Evolutionary conservation across 1,140 invertebrate genomes (phyloP).

Genomic region (Neodiprion lecontei): DNA sequence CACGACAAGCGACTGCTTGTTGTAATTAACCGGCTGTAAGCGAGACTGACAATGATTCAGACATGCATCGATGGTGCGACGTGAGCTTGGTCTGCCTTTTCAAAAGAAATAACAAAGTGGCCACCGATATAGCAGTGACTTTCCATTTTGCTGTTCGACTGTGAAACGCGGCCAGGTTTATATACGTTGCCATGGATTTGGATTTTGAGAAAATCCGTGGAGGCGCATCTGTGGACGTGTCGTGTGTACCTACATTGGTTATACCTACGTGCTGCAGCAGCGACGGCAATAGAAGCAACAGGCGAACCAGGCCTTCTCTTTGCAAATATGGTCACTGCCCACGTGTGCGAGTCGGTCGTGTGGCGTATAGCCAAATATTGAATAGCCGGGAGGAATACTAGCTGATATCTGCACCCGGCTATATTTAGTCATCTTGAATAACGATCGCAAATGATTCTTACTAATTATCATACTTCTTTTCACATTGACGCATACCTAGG

Average conservation of each 20-base stretch:
- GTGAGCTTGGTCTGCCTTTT: too few relatives aligned
- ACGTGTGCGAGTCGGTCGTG: slow-evolving; percentile 34
- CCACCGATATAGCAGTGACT: too few relatives aligned
- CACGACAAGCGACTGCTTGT: neutral
- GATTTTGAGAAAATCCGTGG: too few relatives aligned
- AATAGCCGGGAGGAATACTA: slow-evolving; percentile 37
- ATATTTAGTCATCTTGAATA: slow-evolving; percentile 50
- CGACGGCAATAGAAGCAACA: neutral
- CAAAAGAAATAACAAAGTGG: too few relatives aligned
- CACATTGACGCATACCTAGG: neutral
- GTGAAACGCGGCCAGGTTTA: too few relatives aligned
- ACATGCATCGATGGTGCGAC: neutral
- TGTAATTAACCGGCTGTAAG: neutral
- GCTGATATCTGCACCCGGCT: slow-evolving; percentile 40
- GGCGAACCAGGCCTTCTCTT: neutral
- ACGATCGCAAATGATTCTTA: slow-evolving; percentile 26
- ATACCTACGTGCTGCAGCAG: too few relatives aligned
- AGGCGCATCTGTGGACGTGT: too few relatives aligned
- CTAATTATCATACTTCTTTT: slow-evolving; percentile 12
- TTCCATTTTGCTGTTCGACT: too few relatives aligned
- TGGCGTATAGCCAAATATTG: slow-evolving; percentile 55
- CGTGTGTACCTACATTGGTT: too few relatives aligned
- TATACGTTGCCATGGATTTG: too few relatives aligned
- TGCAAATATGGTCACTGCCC: slow-evolving; percentile 50
- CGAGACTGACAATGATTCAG: slow-evolving; percentile 1